A percentile compares a stretch with the other conserved stretches of the same genome.
Evolutionary conservation across 1,140 invertebrate genomes (phyloP).

Genomic region (Aphis gossypii): DNA sequence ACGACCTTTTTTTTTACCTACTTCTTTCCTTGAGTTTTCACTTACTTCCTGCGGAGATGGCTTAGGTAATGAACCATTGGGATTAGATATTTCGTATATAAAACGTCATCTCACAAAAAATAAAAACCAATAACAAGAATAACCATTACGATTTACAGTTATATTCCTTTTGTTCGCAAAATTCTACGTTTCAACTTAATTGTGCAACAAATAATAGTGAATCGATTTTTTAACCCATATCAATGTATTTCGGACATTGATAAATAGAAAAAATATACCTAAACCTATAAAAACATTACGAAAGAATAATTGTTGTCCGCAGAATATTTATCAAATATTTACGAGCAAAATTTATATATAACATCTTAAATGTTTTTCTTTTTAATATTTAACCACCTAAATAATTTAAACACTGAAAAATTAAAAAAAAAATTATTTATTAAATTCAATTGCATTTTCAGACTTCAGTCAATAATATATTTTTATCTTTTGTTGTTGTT

Average conservation of each 20-base stretch:
- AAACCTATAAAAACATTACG: background rate
- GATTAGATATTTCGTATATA: slow-evolving; percentile 2
- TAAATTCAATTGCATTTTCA: background rate
- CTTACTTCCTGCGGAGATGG: slow-evolving; percentile 54
- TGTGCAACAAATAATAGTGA: slow-evolving; percentile 36
- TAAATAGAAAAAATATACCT: background rate
- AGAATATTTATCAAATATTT: background rate
- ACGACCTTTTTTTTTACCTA: slow-evolving; percentile 33
- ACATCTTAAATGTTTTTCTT: background rate
- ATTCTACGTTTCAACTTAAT: slow-evolving; percentile 20
- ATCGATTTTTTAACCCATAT: slow-evolving; percentile 21
- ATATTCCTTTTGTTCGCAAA: slow-evolving; percentile 50
- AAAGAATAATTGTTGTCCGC: background rate
- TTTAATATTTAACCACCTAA: background rate
- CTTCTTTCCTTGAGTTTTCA: slow-evolving; percentile 42
- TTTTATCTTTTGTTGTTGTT: background rate
- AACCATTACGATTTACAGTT: slow-evolving; percentile 53
- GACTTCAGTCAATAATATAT: background rate
- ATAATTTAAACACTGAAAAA: background rate
- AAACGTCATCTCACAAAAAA: background rate
- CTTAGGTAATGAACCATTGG: slow-evolving; percentile 21
- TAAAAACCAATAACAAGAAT: background rate
- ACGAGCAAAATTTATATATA: background rate
- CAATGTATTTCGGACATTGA: slow-evolving; percentile 1
- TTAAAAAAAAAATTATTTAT: background rate